Evolutionary conservation across 2,797 vertebrate species (phyloP).

Genomic region (Malurus splendens): DNA sequence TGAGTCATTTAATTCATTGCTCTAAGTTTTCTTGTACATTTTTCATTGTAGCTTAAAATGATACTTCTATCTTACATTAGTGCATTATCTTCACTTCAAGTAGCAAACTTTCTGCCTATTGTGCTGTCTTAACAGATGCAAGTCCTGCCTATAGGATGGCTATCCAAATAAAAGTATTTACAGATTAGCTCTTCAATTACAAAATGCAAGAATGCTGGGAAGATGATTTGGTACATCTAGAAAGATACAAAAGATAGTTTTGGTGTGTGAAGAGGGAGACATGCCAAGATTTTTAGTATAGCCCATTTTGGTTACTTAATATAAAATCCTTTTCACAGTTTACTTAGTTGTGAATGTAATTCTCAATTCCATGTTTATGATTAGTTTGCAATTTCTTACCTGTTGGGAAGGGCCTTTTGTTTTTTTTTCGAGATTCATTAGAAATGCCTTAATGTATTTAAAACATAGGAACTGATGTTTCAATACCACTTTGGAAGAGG

Average conservation of each 20-base stretch:
- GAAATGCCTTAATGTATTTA: neutral
- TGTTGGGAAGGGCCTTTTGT: neutral
- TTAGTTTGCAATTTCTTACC: neutral
- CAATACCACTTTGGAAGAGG: neutral
- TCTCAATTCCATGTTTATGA: neutral
- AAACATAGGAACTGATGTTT: neutral
- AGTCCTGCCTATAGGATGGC: neutral
- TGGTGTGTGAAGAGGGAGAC: neutral
- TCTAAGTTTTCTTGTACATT: neutral
- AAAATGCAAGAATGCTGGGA: neutral
- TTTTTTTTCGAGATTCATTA: neutral
- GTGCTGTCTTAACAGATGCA: neutral
- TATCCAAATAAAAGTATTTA: neutral
- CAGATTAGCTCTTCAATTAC: neutral
- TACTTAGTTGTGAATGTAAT: neutral
- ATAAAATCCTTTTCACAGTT: neutral
- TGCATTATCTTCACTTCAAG: conserved; percentile 29
- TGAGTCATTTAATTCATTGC: neutral
- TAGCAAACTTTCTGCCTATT: neutral
- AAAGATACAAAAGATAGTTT: neutral
- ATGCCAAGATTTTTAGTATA: neutral
- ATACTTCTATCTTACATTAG: conserved; percentile 11
- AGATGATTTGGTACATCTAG: neutral
- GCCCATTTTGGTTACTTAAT: neutral
- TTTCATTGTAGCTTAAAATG: neutral